Percentiles rank a stretch among this genome's conserved stretches.
Evolutionary conservation across 53 echinoderm and acorn worm genomes (phyloP).

Genomic region (Antedon mediterranea): DNA sequence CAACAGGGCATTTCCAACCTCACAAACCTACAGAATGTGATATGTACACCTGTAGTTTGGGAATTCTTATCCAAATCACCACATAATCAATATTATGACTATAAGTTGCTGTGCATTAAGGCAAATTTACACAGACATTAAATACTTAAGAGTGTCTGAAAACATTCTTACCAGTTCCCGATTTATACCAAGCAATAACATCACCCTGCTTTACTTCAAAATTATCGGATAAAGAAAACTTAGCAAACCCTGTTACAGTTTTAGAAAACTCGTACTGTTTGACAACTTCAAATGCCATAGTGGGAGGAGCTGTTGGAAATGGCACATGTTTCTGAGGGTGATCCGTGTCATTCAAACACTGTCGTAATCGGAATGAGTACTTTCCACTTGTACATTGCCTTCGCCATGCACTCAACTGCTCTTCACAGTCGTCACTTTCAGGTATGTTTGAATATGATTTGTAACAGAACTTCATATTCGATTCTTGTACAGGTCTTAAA

Average conservation of each 20-base stretch:
- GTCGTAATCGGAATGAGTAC: not conserved
- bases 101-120: no score
- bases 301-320: not conserved
- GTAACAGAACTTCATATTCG: not conserved
- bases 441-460: not conserved
- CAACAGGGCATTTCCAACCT: no score
- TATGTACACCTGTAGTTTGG: no score
- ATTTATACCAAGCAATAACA: not conserved
- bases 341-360: not conserved
- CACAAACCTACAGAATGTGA: no score
- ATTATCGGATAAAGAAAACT: not conserved
- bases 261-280: not conserved
- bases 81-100: no score
- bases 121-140: no score
- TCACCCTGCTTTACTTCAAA: not conserved
- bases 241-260: not conserved
- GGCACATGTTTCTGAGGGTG: not conserved
- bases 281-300: not conserved
- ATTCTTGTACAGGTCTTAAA: not conserved
- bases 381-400: not conserved
- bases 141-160: no score
- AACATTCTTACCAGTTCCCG: not conserved
- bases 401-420: not conserved
- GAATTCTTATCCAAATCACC: no score
- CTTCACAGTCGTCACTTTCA: not conserved